These are phyloP conservation scores for Clarias pachynema DNA, from an alignment of 2,797 vertebrate genomes.

Conservation along the genomic window DNA sequence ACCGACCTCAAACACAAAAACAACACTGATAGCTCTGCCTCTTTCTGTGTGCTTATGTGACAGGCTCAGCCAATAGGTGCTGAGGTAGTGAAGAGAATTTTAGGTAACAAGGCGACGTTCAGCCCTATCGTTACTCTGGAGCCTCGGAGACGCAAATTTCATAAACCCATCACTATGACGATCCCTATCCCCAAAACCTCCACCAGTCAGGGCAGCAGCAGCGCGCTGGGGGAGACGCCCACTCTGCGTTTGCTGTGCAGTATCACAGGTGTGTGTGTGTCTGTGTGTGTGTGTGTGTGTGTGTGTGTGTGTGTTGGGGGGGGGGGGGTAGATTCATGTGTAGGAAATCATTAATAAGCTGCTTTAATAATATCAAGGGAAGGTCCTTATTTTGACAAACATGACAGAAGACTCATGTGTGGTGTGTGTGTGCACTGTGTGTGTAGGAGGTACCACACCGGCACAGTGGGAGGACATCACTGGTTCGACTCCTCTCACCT, in stretches of 20 bases:
- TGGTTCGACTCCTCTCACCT: slow-evolving; percentile 94
- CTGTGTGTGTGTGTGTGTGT: not conserved
- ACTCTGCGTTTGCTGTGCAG: slow-evolving; percentile 94
- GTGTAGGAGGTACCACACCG: slow-evolving; percentile 92
- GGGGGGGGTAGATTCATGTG: not conserved
- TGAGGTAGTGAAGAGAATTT: slow-evolving; percentile 88
- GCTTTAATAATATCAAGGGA: not conserved
- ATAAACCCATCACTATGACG: slow-evolving; percentile 97
- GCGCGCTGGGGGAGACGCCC: slow-evolving; percentile 88
- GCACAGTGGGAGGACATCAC: slow-evolving; percentile 99
- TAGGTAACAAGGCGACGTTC: slow-evolving; percentile 95
- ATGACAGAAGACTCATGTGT: not conserved
- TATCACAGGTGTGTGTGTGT: slow-evolving; percentile 85
- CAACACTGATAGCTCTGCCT: not conserved
- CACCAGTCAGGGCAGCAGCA: slow-evolving; percentile 76
- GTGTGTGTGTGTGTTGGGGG: no score
- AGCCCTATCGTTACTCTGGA: slow-evolving; percentile 97
- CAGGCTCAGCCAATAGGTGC: slow-evolving; percentile 90
- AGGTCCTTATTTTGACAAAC: not conserved
- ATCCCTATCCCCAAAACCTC: slow-evolving; percentile 92
- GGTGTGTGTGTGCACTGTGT: not conserved
- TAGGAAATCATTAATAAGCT: not conserved
- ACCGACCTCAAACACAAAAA: not conserved
- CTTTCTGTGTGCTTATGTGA: not conserved
- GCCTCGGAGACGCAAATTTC: slow-evolving; percentile 95